Percentiles rank a stretch among this genome's conserved stretches.
These are phyloP conservation scores for Antitype chi DNA, from an alignment of 2,888 invertebrate genomes.

Conservation along the genomic window DNA sequence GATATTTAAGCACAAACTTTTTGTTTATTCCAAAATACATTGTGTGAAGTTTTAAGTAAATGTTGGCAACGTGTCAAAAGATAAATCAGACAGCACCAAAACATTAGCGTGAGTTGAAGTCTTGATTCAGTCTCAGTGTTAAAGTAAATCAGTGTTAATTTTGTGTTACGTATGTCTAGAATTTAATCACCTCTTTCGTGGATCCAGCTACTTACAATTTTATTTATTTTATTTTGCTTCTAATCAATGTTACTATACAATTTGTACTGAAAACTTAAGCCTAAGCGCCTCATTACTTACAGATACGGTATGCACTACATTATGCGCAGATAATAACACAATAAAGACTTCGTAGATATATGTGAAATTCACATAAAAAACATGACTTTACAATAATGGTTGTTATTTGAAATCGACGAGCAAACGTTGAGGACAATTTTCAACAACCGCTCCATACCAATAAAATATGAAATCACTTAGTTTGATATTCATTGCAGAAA, in stretches of 20 bases:
- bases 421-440: no score
- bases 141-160: conserved; percentile 13
- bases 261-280: no score
- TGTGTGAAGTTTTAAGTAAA: conserved; percentile 31
- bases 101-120: conserved; percentile 29
- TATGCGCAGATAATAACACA: no score
- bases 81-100: conserved; percentile 40
- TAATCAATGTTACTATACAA: no score
- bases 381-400: not conserved
- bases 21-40: conserved; percentile 12
- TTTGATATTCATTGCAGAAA: not conserved
- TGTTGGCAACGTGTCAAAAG: conserved; percentile 40
- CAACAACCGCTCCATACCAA: not conserved
- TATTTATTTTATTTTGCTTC: no score
- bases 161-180: not conserved
- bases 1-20: no score
- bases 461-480: not conserved
- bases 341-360: no score
- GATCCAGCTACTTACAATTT: not conserved
- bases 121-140: conserved; percentile 18
- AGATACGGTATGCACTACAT: no score
- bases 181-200: not conserved
- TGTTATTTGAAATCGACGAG: no score
- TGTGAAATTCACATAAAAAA: not conserved
- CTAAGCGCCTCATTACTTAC: no score